phyloP scores from a whole-genome alignment of 2,888 invertebrate species.

The Spodoptera littoralis region DNA sequence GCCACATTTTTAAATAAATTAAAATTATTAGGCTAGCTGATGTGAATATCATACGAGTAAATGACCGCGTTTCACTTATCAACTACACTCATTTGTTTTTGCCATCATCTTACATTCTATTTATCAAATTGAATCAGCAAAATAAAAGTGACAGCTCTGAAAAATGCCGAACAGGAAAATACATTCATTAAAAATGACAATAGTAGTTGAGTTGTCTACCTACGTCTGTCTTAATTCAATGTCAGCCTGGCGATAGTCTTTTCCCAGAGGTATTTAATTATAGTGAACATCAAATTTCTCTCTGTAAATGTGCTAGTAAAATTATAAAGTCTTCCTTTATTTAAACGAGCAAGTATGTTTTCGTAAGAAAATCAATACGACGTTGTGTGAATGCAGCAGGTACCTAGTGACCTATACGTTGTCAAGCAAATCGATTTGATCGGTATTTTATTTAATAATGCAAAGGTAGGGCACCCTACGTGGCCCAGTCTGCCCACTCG shows the following conservation, averaged over 20 bases:
- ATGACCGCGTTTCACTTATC: constrained; percentile 43
- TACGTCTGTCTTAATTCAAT: constrained; percentile 28
- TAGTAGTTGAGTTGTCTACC: constrained; percentile 21
- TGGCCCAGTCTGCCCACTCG: constrained; percentile 44
- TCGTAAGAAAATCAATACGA: constrained; percentile 56
- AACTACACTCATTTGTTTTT: constrained; percentile 28
- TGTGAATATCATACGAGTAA: constrained; percentile 14
- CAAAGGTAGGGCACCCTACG: constrained; percentile 46
- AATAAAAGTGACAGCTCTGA: constrained; percentile 14
- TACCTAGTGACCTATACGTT: constrained; percentile 15
- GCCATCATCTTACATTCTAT: constrained; percentile 8
- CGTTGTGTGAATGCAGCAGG: constrained; percentile 36
- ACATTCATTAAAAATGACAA: constrained; percentile 25
- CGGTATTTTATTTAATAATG: constrained; percentile 56
- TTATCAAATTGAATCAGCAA: constrained; percentile 16
- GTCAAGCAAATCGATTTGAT: constrained; percentile 42
- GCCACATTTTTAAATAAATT: constrained; percentile 19
- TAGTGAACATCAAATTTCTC: constrained; percentile 9
- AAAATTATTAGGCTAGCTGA: constrained; percentile 16
- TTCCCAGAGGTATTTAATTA: constrained; percentile 11
- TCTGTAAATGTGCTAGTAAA: no score
- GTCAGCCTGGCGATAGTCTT: constrained; percentile 4
- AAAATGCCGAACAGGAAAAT: constrained; percentile 27
- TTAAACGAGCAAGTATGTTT: constrained; percentile 26
- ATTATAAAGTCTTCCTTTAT: no score